phyloP scores from a whole-genome alignment of 92 coral and sea anemone species.

The Micromussa lordhowensis region DNA sequence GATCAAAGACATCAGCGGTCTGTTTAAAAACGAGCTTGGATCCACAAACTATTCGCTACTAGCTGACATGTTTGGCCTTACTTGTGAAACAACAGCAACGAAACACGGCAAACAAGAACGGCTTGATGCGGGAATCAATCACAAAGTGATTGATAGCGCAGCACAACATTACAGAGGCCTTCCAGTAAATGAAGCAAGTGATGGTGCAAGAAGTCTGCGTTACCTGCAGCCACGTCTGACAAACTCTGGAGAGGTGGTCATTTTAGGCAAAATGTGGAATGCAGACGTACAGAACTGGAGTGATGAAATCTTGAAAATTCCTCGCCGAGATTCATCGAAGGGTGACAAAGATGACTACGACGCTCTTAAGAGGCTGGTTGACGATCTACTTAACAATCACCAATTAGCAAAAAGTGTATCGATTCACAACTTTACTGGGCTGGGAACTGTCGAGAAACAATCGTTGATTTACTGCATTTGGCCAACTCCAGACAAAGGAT shows the following conservation, averaged over 20 bases:
- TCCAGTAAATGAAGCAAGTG: too few relatives aligned
- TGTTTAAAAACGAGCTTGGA: slow-evolving; percentile 43
- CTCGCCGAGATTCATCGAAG: slow-evolving; percentile 4
- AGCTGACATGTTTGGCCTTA: slow-evolving; percentile 44
- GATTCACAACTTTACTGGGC: slow-evolving; percentile 46
- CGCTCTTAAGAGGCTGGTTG: not conserved
- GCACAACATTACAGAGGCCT: not conserved
- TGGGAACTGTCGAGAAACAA: slow-evolving; percentile 23
- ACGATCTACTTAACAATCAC: too few relatives aligned
- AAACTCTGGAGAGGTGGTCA: slow-evolving; percentile 6
- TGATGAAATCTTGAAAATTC: too few relatives aligned
- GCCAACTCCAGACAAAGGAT: too few relatives aligned
- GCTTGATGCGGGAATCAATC: too few relatives aligned
- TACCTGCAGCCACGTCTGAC: too few relatives aligned
- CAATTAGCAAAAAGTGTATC: slow-evolving; percentile 43
- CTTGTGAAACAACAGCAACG: slow-evolving; percentile 43
- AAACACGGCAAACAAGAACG: too few relatives aligned
- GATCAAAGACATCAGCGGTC: slow-evolving; percentile 45
- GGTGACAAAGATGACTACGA: slow-evolving; percentile 8
- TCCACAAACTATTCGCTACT: slow-evolving; percentile 33
- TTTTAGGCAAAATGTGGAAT: not conserved
- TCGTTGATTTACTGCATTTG: slow-evolving; percentile 27
- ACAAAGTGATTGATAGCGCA: too few relatives aligned
- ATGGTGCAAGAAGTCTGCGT: too few relatives aligned
- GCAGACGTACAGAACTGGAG: not conserved